These are phyloP conservation scores for Sitobion miscanthi DNA, from an alignment of 1,140 invertebrate species.

Conservation along the genomic window DNA sequence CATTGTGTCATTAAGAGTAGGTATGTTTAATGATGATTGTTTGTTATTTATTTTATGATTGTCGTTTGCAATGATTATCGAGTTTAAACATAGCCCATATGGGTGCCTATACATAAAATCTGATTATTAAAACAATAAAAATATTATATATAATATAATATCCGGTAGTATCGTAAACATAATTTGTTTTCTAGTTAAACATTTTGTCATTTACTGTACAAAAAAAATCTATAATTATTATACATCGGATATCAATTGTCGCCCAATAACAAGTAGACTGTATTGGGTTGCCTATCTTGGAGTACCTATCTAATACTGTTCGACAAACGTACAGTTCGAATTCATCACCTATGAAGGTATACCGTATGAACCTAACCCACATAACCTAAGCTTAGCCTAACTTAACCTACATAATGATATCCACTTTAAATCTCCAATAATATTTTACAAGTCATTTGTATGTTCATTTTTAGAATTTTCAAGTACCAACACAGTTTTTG, in stretches of 20 bases:
- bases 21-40: background rate
- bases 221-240: background rate
- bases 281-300: background rate
- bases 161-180: background rate
- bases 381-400: too few species aligned
- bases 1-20: background rate
- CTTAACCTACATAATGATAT: too few species aligned
- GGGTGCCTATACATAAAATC: background rate
- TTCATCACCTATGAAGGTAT: too few species aligned
- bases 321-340: background rate
- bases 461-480: too few species aligned
- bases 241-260: background rate
- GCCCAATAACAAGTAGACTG: background rate
- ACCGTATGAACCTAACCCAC: too few species aligned
- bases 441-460: too few species aligned
- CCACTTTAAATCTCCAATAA: too few species aligned
- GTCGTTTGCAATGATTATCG: background rate
- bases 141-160: background rate
- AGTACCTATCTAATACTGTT: background rate
- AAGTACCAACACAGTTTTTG: too few species aligned
- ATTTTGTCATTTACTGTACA: background rate
- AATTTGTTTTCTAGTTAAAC: background rate
- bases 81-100: background rate
- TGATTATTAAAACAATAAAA: background rate
- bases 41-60: slow-evolving; percentile 4